These are phyloP conservation scores for Temnothorax ravouxi DNA, from an alignment of 2,888 invertebrate genomes.

Conservation along the genomic window DNA sequence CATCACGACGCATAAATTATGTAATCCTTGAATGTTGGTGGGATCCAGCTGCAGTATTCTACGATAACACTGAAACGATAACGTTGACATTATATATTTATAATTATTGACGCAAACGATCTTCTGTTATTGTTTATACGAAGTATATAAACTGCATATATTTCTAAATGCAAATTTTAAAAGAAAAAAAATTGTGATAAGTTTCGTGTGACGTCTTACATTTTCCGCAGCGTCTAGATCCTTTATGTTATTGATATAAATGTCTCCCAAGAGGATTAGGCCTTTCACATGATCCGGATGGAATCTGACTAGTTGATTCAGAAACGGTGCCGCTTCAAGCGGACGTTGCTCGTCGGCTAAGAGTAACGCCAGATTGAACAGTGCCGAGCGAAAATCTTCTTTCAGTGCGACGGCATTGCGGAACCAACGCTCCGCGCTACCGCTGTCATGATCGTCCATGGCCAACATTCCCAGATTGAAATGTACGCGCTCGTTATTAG, in stretches of 20 bases:
- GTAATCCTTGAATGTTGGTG: slow-evolving; percentile 96
- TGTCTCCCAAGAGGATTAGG: slow-evolving; percentile 96
- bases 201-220: slow-evolving; percentile 88
- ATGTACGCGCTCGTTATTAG: slow-evolving; percentile 95
- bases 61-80: slow-evolving; percentile 92
- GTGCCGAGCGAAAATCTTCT: slow-evolving; percentile 96
- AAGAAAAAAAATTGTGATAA: neutral
- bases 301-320: slow-evolving; percentile 95
- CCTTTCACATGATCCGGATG: slow-evolving; percentile 98
- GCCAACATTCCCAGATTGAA: slow-evolving; percentile 99
- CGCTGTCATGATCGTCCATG: slow-evolving; percentile 97
- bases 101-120: neutral
- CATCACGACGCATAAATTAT: slow-evolving; percentile 98
- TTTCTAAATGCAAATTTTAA: neutral
- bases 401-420: slow-evolving; percentile 95
- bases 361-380: slow-evolving; percentile 97
- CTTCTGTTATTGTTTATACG: neutral
- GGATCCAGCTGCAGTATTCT: slow-evolving; percentile 95
- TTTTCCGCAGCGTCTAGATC: slow-evolving; percentile 97
- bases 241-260: slow-evolving; percentile 98
- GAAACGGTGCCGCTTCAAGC: slow-evolving; percentile 95
- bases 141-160: no score
- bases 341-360: slow-evolving; percentile 96
- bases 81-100: neutral
- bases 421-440: slow-evolving; percentile 96